Conservation (phyloP, 2,797 vertebrate species). For the Gymnopithys bicolor region DNA sequence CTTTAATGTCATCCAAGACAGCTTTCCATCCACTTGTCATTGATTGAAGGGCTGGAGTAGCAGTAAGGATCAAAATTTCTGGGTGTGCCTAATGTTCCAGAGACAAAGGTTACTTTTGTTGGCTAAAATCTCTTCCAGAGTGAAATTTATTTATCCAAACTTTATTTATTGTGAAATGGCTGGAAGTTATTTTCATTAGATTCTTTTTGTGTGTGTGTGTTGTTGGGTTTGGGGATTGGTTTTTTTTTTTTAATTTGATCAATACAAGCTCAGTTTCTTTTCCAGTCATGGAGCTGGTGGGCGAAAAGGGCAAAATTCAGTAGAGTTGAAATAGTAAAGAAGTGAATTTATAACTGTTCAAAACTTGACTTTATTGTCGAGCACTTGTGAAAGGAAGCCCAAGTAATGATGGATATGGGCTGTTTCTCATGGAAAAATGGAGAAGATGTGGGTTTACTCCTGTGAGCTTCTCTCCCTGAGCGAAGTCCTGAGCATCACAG, state of each 20-base stretch:
- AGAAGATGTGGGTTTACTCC: neutral
- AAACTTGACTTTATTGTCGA: rapidly evolving
- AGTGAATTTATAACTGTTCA: neutral
- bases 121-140: neutral
- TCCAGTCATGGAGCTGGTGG: neutral
- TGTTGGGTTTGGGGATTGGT: neutral
- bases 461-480: neutral
- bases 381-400: neutral
- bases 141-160: neutral
- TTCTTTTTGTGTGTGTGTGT: neutral
- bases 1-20: neutral
- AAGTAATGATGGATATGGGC: neutral
- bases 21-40: neutral
- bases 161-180: neutral
- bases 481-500: neutral
- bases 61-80: neutral
- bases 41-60: neutral
- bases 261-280: neutral
- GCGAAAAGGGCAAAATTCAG: neutral
- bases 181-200: neutral
- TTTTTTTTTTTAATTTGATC: neutral
- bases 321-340: neutral
- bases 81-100: rapidly evolving
- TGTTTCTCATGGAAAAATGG: neutral
- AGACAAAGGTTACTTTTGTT: neutral